Base-by-base conservation (phyloP, 2,888 invertebrate genomes). In the Diloba caeruleocephala region DNA sequence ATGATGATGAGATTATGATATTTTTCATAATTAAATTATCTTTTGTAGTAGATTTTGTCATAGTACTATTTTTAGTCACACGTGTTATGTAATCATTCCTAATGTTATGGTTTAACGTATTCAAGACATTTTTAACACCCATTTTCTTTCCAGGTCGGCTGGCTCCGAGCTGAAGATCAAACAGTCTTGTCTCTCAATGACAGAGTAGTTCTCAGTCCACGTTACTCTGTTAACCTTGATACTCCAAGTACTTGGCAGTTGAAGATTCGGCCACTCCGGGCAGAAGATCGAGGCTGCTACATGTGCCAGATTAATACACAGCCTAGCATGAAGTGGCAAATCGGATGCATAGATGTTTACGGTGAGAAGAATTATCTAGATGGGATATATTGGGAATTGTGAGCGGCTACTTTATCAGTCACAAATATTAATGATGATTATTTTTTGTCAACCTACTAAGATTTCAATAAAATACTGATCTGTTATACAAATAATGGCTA, bases 281-380 rank as follows among this genome's bases (percentile, higher is more conserved):
- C 97, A 75, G 95, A 96, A 31, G 98, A 98, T 87, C 95, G 96
- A 32, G 98, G 97, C 55, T 98, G 98, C 85, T 98, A 98, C 89
- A 97, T 98, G 97, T 98, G 98, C 82, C 98, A 98, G 94, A 97
- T 98, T 79, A 98, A 98, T 91, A 98, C 97, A 0, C 92, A 92
- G 71, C 96, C 95, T 58, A 95, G 96, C 45, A 97, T 98, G 97
- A 97, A 96, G 89, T 97, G 97, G 83, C 97, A 97, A 89, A 95
- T 97, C 49, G 98, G 98, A 5, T 98, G 98, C 82, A 95, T 98
- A 55, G 97, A 98, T 83, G 97, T 98, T 12, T 96, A 97, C 82
- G 97, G 98, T 98, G 85, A 95, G 95, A 89, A 1, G 9, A 10
- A 29, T 3, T 25, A 1, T 12, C 3, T 5, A 10, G 14, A 3